Conservation (phyloP, 2,888 invertebrate species). For the Petrophora chlorosata region DNA sequence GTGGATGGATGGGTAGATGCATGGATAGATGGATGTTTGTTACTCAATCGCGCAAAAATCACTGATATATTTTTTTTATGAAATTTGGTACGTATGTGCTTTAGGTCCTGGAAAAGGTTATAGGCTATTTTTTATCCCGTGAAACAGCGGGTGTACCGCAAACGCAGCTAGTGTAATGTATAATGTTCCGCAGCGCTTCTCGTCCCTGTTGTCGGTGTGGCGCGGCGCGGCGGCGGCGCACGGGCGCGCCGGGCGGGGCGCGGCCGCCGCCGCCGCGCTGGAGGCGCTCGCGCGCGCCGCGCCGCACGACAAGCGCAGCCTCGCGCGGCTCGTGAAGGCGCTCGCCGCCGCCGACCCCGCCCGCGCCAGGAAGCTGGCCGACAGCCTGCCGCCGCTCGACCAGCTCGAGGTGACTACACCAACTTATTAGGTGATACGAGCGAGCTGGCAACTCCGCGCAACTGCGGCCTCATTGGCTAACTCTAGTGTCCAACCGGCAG, state of each 20-base stretch:
- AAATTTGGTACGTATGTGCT: too few relatives aligned
- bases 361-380: slow-evolving; percentile 87
- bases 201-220: slow-evolving; percentile 90
- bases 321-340: slow-evolving; percentile 96
- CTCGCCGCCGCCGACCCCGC: slow-evolving; percentile 91
- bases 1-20: too few relatives aligned
- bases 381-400: slow-evolving; percentile 60
- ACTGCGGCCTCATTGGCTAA: too few relatives aligned
- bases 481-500: too few relatives aligned
- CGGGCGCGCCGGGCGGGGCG: slow-evolving; percentile 89
- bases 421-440: not conserved
- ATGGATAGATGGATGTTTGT: too few relatives aligned
- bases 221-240: slow-evolving; percentile 94
- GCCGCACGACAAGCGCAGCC: slow-evolving; percentile 89
- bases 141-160: too few relatives aligned
- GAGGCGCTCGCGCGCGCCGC: slow-evolving; percentile 87
- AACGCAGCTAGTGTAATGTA: not conserved
- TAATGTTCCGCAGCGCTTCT: slow-evolving; percentile 40
- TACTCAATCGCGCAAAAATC: too few relatives aligned
- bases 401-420: slow-evolving; percentile 59
- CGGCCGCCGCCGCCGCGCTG: slow-evolving; percentile 90
- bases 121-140: too few relatives aligned
- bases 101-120: too few relatives aligned
- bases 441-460: too few relatives aligned
- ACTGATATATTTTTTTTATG: too few relatives aligned